phyloP scores from a whole-genome alignment of 2,888 invertebrate species.

The Pterostichus niger region DNA sequence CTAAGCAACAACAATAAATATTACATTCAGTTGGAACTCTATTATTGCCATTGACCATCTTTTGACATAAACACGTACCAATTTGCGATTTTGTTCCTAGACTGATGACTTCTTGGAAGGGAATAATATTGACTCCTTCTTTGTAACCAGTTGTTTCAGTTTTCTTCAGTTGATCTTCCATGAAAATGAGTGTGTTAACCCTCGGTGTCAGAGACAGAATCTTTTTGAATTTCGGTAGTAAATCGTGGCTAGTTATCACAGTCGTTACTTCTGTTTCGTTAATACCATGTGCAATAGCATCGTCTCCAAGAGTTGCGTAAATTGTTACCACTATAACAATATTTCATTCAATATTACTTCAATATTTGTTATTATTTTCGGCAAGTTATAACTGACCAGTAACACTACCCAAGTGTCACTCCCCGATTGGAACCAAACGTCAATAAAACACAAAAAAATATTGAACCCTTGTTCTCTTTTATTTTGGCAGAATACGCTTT shows the following conservation, averaged over 20 bases:
- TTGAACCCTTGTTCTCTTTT: too few relatives aligned
- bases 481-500: too few relatives aligned
- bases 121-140: conserved; percentile 85
- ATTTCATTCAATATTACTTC: not conserved
- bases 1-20: conserved; percentile 74
- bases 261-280: conserved; percentile 97
- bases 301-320: conserved; percentile 97
- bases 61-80: conserved; percentile 73
- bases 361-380: not conserved
- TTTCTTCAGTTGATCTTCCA: conserved; percentile 91
- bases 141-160: conserved; percentile 86
- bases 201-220: conserved; percentile 86
- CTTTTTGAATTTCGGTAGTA: conserved; percentile 93
- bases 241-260: conserved; percentile 94
- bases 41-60: not conserved
- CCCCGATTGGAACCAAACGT: too few relatives aligned
- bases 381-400: too few relatives aligned
- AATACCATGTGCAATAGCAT: conserved; percentile 97
- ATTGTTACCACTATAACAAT: conserved; percentile 90
- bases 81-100: conserved; percentile 77
- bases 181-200: conserved; percentile 89
- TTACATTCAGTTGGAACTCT: not conserved
- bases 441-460: too few relatives aligned
- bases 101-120: conserved; percentile 86
- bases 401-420: too few relatives aligned